phyloP scores from a whole-genome alignment of 2,797 vertebrate species.

The Schizothorax lantsangensis region DNA sequence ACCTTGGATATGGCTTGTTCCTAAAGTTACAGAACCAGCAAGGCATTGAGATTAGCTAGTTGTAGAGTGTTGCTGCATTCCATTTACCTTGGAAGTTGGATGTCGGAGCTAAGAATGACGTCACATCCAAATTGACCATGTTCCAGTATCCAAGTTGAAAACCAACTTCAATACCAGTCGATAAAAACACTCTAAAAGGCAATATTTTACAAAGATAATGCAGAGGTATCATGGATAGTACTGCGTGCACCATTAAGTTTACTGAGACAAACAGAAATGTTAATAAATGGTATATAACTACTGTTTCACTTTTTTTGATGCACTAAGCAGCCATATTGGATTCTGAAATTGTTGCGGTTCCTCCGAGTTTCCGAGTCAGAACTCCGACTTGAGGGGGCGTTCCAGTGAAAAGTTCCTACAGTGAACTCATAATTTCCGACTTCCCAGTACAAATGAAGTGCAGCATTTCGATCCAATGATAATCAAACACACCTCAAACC shows the following conservation, averaged over 20 bases:
- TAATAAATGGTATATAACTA: background rate
- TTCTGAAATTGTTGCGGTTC: background rate
- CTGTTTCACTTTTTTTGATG: background rate
- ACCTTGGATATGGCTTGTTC: background rate
- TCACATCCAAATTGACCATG: background rate
- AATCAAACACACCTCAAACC: conserved; percentile 1
- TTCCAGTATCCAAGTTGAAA: background rate
- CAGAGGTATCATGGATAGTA: no score
- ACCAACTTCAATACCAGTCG: background rate
- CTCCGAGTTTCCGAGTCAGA: background rate
- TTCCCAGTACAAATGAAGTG: background rate
- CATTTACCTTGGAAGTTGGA: background rate
- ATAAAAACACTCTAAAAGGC: background rate
- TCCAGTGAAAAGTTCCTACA: background rate
- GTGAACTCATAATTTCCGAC: background rate
- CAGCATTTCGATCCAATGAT: background rate
- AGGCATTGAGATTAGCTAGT: background rate
- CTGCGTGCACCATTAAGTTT: no score
- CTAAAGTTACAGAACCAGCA: background rate
- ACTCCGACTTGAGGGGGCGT: background rate
- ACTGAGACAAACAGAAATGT: background rate
- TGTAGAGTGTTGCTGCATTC: background rate
- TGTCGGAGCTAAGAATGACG: background rate
- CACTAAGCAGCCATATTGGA: background rate
- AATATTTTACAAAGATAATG: background rate